Evolutionary conservation across 2,797 vertebrate genomes (phyloP).

Genomic region (Dendrocincla tyrannina): DNA sequence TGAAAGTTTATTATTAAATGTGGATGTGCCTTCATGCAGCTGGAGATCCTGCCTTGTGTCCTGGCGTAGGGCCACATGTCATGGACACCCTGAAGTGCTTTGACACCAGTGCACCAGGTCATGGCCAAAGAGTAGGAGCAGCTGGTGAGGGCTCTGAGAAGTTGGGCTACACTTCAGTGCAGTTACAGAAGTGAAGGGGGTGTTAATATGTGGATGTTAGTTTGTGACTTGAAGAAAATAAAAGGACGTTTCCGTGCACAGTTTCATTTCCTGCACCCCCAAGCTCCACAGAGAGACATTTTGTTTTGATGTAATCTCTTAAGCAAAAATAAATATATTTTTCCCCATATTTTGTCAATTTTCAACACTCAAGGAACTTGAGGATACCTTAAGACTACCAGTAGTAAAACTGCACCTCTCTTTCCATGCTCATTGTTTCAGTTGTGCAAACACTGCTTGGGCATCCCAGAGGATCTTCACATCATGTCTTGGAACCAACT

Average conservation of each 20-base stretch:
- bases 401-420: background rate
- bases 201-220: rapidly evolving
- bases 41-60: background rate
- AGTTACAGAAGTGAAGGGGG: background rate
- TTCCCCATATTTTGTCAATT: background rate
- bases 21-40: background rate
- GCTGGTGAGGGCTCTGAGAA: background rate
- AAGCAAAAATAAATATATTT: background rate
- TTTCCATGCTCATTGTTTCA: background rate
- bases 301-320: background rate
- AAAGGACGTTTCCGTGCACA: background rate
- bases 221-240: background rate
- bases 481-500: background rate
- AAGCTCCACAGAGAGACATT: background rate
- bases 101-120: background rate
- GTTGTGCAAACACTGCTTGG: background rate
- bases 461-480: background rate
- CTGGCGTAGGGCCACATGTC: background rate
- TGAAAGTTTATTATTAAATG: background rate
- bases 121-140: background rate
- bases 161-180: background rate
- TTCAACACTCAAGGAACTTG: background rate
- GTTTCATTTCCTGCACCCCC: background rate
- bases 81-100: background rate
- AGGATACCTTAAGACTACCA: background rate